Evolutionary conservation across 1,140 invertebrate genomes (phyloP).

Genomic region (Drosophila obscura): DNA sequence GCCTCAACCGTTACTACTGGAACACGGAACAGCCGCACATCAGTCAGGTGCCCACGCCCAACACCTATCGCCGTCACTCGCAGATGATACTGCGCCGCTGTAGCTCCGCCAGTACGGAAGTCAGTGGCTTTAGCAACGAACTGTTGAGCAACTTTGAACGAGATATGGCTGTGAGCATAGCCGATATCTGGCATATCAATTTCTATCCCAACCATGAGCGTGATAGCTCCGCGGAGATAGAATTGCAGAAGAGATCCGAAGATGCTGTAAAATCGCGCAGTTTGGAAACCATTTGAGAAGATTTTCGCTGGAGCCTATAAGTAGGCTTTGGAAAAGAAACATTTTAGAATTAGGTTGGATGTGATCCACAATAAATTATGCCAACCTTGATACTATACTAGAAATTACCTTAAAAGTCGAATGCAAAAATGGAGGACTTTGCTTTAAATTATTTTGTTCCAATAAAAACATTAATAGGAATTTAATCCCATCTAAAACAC

Average conservation of each 20-base stretch:
- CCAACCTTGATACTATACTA: neutral
- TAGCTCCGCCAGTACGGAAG: constrained; percentile 54
- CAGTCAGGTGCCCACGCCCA: constrained; percentile 66
- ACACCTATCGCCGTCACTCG: constrained; percentile 71
- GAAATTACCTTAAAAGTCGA: no score
- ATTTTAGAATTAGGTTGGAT: neutral
- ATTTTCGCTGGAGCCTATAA: constrained; percentile 33
- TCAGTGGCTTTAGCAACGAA: constrained; percentile 62
- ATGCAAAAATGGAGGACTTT: no score
- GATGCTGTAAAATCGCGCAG: constrained; percentile 36
- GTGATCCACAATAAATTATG: constrained; percentile 2
- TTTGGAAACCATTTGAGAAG: constrained; percentile 56
- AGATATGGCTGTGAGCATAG: constrained; percentile 68
- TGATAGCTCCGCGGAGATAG: constrained; percentile 26
- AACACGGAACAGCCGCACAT: constrained; percentile 65
- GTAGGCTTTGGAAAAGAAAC: constrained; percentile 29
- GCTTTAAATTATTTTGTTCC: no score
- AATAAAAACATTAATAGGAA: neutral
- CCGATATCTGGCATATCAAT: constrained; percentile 75
- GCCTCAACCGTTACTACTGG: constrained; percentile 74
- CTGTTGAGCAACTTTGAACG: constrained; percentile 53
- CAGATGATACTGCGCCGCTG: constrained; percentile 55
- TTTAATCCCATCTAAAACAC: neutral
- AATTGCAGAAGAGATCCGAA: constrained; percentile 3
- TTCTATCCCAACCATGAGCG: constrained; percentile 53